Evolutionary conservation across 2,888 invertebrate genomes (phyloP), one percentile per base, ranked within the genome.

Genomic region (Lymantria dispar): DNA sequence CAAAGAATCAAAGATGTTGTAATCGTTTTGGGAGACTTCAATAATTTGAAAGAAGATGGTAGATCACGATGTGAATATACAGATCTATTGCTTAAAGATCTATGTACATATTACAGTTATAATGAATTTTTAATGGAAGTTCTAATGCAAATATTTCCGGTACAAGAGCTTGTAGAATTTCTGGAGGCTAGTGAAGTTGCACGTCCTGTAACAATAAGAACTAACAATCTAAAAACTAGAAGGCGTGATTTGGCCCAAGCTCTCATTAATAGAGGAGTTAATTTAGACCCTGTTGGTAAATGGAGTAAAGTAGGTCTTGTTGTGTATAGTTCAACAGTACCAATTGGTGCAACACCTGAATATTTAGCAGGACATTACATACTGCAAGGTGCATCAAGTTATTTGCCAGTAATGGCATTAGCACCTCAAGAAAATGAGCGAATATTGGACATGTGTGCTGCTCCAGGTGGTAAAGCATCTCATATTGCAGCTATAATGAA

Each of bases 221-320:
- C 98, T 0, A 99, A 99, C 78, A 98, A 97, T 48, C 91, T 99
- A 37, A 99, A 99, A 87, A 96, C 96, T 0, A 93, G 99, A 48
- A 92, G 99, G 62, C 93, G 98, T 52, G 98, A 99, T 85, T 92
- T 99, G 52, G 99, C 99, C 5, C 98, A 98, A 74, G 96, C 98
- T 11, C 91, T 99, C 40, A 99, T 99, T 49, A 97, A 97, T 75
- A 94, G 99, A 72, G 99, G 99, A 15, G 98, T 99, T 0, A 99
- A 99, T 92, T 93, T 99, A 59, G 99, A 99, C 89, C 99, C 99
- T 0, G 94, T 99, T 50, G 99, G 98, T 7, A 98, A 98, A 83
- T 99, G 99, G 99, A 98, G 98, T 44, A 99, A 98, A 92, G 97
- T 99, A 14, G 99, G 99, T 10, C 92, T 99, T 33, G 98, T 99